These are phyloP conservation scores for Apolygus lucorum DNA, from an alignment of 1,140 invertebrate species.

Conservation along the genomic window DNA sequence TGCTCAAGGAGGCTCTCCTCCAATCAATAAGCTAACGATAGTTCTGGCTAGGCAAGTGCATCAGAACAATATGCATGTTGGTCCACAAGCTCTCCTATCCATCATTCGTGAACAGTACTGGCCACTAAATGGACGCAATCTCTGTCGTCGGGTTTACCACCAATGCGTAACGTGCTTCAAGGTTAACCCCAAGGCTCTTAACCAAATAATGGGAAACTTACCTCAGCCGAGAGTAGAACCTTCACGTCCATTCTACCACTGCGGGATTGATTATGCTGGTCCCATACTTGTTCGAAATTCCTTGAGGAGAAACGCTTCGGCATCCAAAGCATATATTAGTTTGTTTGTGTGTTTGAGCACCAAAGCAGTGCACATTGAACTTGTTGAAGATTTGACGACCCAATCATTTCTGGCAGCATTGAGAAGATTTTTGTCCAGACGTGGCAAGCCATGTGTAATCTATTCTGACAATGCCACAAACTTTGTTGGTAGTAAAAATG, in stretches of 20 bases:
- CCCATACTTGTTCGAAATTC: constrained; percentile 32
- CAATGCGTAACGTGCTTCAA: constrained; percentile 22
- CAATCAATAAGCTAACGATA: too few species aligned
- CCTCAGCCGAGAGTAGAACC: constrained; percentile 20
- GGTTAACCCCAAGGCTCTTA: background rate
- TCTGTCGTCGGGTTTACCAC: background rate
- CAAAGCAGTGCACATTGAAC: constrained; percentile 22
- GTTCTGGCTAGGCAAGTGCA: too few species aligned
- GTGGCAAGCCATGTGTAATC: background rate
- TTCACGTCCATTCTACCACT: constrained; percentile 26
- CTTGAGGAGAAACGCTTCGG: background rate
- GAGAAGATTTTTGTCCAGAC: constrained; percentile 3
- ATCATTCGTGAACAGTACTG: background rate
- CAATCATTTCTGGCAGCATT: constrained; percentile 21
- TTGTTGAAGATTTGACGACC: background rate
- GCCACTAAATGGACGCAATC: background rate
- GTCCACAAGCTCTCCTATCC: background rate
- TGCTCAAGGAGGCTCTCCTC: too few species aligned
- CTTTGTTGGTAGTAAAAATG: constrained; percentile 27
- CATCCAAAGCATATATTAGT: background rate
- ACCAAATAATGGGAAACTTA: constrained; percentile 29
- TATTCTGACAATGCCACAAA: constrained; percentile 18
- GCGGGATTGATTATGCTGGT: constrained; percentile 35
- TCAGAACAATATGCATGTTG: too few species aligned
- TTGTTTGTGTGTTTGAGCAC: constrained; percentile 21